phyloP scores from a whole-genome alignment of 2,888 invertebrate genomes.

The Callyntrura sp. region DNA sequence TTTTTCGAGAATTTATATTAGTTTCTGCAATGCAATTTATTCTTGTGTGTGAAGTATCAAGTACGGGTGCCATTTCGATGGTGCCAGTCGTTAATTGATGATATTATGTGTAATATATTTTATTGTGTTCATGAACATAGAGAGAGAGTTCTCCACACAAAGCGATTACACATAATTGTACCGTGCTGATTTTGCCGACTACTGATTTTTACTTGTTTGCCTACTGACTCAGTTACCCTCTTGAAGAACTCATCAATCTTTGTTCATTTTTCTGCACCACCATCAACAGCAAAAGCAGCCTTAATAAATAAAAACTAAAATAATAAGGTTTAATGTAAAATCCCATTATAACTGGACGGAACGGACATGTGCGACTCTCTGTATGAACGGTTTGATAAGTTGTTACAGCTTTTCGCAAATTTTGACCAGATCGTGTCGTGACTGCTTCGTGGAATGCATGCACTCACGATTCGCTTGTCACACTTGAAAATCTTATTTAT shows the following conservation, averaged over 20 bases:
- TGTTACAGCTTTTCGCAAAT: constrained; percentile 67
- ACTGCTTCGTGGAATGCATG: constrained; percentile 62
- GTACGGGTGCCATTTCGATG: constrained; percentile 43
- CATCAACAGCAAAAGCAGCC: not conserved
- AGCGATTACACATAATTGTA: constrained; percentile 20
- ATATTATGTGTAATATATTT: constrained; percentile 32
- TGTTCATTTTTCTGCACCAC: constrained; percentile 54
- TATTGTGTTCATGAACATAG: constrained; percentile 55
- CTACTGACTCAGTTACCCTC: constrained; percentile 66
- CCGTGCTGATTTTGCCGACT: constrained; percentile 37
- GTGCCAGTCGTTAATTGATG: constrained; percentile 64
- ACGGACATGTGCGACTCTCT: not conserved
- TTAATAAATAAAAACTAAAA: not conserved
- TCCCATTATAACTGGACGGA: constrained; percentile 15
- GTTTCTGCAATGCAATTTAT: constrained; percentile 66
- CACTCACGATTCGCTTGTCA: constrained; percentile 68
- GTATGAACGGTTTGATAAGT: constrained; percentile 64
- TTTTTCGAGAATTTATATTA: constrained; percentile 56
- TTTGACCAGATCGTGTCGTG: constrained; percentile 46
- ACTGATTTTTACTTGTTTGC: constrained; percentile 43
- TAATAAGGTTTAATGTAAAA: not conserved
- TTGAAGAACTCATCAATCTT: constrained; percentile 42
- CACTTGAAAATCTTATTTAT: constrained; percentile 50
- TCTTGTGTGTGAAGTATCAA: constrained; percentile 56
- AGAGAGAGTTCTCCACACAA: constrained; percentile 6